A percentile compares a stretch with the other conserved stretches of the same genome.
Conservation (phyloP, 2,113 vertebrate genomes). For the Oncorhynchus gorbuscha region DNA sequence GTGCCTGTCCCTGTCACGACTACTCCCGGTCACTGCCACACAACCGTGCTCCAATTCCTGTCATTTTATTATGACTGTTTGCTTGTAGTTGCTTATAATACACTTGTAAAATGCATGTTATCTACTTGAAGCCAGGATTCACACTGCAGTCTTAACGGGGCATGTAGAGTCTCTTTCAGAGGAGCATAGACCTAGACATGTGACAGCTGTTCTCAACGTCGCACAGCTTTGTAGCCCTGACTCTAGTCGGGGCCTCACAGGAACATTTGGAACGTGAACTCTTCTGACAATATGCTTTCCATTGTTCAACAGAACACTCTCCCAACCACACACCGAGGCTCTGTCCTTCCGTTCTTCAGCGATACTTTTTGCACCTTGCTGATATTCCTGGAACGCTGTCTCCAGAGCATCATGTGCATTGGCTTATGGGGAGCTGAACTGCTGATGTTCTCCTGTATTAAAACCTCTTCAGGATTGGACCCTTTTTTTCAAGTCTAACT, state of each 20-base stretch:
- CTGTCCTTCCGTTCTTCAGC: not conserved
- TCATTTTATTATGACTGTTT: not conserved
- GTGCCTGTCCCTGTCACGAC: not conserved
- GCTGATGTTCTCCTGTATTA: no score
- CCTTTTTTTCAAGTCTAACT: no score
- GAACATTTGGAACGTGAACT: not conserved
- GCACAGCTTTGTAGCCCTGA: not conserved
- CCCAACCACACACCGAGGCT: not conserved
- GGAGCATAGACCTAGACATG: not conserved
- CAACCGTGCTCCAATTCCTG: no score
- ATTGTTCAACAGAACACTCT: not conserved
- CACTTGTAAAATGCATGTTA: no score
- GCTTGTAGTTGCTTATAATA: not conserved
- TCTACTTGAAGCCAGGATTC: not conserved
- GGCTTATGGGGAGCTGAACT: no score
- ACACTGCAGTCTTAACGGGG: not conserved
- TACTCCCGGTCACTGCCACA: not conserved
- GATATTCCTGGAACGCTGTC: not conserved
- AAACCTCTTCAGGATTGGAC: no score
- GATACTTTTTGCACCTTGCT: not conserved
- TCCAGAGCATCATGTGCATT: not conserved
- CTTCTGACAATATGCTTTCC: not conserved
- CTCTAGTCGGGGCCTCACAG: not conserved
- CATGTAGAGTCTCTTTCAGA: not conserved
- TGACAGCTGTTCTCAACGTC: not conserved